Percentiles rank a stretch among this genome's conserved stretches.
Conservation (phyloP, 2,113 vertebrate genomes). For the Takifugu bimaculatus region DNA sequence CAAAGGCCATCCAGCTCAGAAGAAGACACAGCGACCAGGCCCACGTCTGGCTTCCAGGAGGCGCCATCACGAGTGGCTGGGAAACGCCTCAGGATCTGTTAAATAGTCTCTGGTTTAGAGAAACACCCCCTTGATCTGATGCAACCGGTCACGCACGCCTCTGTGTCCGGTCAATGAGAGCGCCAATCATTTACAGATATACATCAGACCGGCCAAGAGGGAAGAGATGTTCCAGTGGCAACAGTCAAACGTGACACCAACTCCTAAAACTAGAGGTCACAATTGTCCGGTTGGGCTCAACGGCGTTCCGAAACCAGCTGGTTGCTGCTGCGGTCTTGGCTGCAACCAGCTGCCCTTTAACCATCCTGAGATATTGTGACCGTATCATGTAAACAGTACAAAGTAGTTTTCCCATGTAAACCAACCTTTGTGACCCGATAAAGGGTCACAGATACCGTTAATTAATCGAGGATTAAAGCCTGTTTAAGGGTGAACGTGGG, state of each 20-base stretch:
- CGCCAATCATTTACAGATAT: slow-evolving; percentile 12
- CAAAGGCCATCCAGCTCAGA: slow-evolving; percentile 28
- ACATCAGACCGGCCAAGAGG: no score
- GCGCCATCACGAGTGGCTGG: slow-evolving; percentile 50
- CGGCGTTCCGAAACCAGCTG: neutral
- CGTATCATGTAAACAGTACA: slow-evolving; percentile 18
- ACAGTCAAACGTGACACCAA: no score
- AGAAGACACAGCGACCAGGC: slow-evolving; percentile 44
- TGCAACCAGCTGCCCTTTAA: slow-evolving; percentile 34
- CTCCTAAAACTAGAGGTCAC: no score
- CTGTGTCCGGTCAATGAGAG: neutral
- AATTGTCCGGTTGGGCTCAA: neutral
- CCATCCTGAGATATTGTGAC: slow-evolving; percentile 20
- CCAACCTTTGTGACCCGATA: slow-evolving; percentile 24
- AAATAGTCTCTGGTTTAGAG: slow-evolving; percentile 28
- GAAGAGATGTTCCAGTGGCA: no score
- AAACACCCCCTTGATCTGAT: neutral
- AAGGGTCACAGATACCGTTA: slow-evolving; percentile 14
- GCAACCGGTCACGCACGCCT: neutral
- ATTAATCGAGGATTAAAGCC: neutral
- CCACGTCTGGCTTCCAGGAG: slow-evolving; percentile 21
- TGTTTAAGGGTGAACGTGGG: no score
- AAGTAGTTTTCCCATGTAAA: slow-evolving; percentile 10
- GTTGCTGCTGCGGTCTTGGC: neutral
- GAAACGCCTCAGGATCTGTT: slow-evolving; percentile 10